Evolutionary conservation across 2,888 invertebrate species (phyloP), one percentile per base, ranked within the genome.

Genomic region (Poecilus cupreus): DNA sequence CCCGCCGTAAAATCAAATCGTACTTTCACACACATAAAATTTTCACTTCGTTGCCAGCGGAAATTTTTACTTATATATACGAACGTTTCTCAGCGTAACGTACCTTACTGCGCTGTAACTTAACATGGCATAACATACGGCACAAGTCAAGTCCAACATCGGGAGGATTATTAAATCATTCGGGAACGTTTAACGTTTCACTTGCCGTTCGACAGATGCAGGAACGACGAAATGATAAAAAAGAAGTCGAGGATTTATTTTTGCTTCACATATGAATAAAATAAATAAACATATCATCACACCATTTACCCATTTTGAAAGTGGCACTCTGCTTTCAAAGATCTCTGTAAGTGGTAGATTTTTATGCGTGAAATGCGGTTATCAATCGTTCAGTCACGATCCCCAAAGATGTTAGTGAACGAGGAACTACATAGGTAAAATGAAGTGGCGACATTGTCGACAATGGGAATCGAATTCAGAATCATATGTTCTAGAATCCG

Each of bases 1-100:
- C 60, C 60, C 77, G 64, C 20, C 60, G 77, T 77, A 77, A 77
- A 77, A 77, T 77, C 77, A 77, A 77, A 77, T 77, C 77, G 77
- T 43, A 77, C 77, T 77, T 77, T 77, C 77, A 64, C 64, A 64
- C 43, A 77, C 39, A 77, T 77, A 60, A 77, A 77, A 77, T 77
- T 77, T 77, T 77, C 77, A 77, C 77, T 77, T 77, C 77, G 77
- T 77, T 77, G 77, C 60, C 64, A 51, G 11, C 77, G 77, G 64
- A 77, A 77, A 77, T 46, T 77, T 60, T 43, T 60, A 57, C 60
- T 43, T 22, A 37, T 51, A 75, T 51, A 75, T 75, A 75, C 49
- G 72, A 16, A 32, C 70, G 70, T 60, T 60, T 32, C 32, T 8
- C 32, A 60, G 13, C 60, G 26, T 60, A 43, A 72, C 22, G 72